These are phyloP conservation scores for Drosophila ustulata DNA, from an alignment of 2,888 invertebrate genomes.

Conservation along the genomic window DNA sequence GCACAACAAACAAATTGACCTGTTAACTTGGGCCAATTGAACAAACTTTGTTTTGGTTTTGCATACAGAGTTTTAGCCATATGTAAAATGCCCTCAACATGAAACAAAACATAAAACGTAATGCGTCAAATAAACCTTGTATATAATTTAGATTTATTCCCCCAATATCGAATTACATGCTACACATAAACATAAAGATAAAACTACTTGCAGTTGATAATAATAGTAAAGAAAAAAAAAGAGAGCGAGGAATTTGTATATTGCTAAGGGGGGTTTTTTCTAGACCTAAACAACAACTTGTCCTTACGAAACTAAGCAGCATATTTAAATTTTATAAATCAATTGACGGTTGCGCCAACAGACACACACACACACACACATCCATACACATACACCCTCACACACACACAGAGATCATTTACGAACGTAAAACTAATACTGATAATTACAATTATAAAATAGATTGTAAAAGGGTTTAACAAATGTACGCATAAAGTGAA, in stretches of 20 bases:
- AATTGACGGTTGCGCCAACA: conserved; percentile 46
- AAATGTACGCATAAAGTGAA: conserved; percentile 41
- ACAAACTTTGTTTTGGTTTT: conserved; percentile 57
- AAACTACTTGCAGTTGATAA: conserved; percentile 15
- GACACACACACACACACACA: conserved; percentile 24
- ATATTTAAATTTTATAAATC: conserved; percentile 52
- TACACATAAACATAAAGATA: conserved; percentile 26
- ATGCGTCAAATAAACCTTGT: conserved; percentile 62
- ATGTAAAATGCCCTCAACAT: conserved; percentile 46
- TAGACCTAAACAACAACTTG: conserved; percentile 26
- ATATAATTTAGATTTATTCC: conserved; percentile 71
- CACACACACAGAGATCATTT: conserved; percentile 25
- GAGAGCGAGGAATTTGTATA: conserved; percentile 47
- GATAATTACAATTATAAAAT: conserved; percentile 67
- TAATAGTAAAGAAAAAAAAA: conserved; percentile 4
- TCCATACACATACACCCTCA: conserved; percentile 17
- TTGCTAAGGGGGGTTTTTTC: conserved; percentile 33
- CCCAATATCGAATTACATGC: conserved; percentile 41
- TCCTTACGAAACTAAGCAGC: conserved; percentile 39
- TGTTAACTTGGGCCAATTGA: conserved; percentile 43
- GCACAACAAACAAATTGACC: conserved; percentile 8
- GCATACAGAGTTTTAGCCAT: conserved; percentile 45
- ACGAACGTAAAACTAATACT: conserved; percentile 59
- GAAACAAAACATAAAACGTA: conserved; percentile 11
- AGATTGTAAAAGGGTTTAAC: conserved; percentile 56